Base-by-base conservation (phyloP, 2,113 vertebrate species). In the Tinamus guttatus region DNA sequence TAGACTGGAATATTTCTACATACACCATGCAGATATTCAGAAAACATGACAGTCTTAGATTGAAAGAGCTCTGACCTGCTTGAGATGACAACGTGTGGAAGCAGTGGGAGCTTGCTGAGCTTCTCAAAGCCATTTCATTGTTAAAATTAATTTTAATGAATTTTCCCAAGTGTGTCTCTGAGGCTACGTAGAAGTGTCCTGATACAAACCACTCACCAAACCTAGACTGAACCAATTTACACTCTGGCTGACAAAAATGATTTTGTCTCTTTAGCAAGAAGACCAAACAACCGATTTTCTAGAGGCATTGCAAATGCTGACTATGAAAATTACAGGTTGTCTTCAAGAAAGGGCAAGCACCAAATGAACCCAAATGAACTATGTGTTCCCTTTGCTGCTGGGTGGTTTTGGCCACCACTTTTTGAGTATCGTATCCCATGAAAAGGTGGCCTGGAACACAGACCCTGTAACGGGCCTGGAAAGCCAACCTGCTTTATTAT, bases 381-480 rank as follows among this genome's bases (percentile, higher is more conserved):
- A 1, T 84, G 87, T 78, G n/a, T 13, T 85, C 69, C 22, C 5
- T 54, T 85, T 92, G 87, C 38, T 65, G 83, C 21, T 2, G 36
- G 81, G 71, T 58, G 24, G 41, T 73, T 86, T 86, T 87, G 94
- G 58, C 70, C 15, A 3, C 58, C 19, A 83, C 87, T 88, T 96
- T 94, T 89, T 81, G 91, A 96, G 64, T 83, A 94, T 91, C 22
- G 1, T 32, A 80, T 96, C 96, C 97, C 91, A 59, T 98, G 96
- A 65, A 93, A 94, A 97, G 95, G 92, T 97, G 95, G 95, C 95
- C 95, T 83, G 94, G 71, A 93, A 89, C 87, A 84, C 67, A 87
- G 96, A 85, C 87, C 96, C 93, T 94, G 96, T 98, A 97, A 98
- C 97, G 97, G 97, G 96, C 90, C 87, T 87, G 64, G 84, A 93